Evolutionary conservation across 2,888 invertebrate species (phyloP).

Genomic region (Cheilosia grossa): DNA sequence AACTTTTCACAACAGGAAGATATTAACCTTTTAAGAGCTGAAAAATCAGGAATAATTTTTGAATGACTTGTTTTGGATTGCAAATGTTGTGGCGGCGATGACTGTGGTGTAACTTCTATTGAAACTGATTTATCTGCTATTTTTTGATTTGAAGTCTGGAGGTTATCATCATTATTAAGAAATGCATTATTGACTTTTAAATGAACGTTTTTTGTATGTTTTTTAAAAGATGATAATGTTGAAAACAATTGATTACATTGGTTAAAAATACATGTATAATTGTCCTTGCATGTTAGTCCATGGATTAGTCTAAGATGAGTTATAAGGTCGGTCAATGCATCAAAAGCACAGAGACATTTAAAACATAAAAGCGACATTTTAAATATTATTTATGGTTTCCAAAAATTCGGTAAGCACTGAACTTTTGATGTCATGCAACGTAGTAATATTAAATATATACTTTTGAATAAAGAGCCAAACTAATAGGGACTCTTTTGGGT

Average conservation of each 20-base stretch:
- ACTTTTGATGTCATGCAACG: background rate
- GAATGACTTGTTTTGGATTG: constrained; percentile 1
- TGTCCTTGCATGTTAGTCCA: constrained; percentile 17
- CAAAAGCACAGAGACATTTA: constrained; percentile 1
- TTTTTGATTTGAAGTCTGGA: background rate
- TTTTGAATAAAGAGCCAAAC: background rate
- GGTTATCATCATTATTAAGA: background rate
- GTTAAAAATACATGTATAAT: constrained; percentile 15
- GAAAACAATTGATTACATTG: constrained; percentile 29
- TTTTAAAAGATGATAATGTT: constrained; percentile 18
- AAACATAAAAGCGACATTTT: background rate
- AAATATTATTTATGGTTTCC: background rate
- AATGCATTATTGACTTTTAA: constrained; percentile 6
- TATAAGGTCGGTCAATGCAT: background rate
- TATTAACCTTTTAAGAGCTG: too few relatives aligned
- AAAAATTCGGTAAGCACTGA: constrained; percentile 7
- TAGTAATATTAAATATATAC: background rate
- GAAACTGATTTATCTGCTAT: background rate
- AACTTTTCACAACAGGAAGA: too few relatives aligned
- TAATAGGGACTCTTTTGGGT: constrained; percentile 1
- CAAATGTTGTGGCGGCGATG: background rate
- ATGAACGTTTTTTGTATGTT: too few relatives aligned
- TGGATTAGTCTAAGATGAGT: constrained; percentile 34
- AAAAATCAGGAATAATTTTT: too few relatives aligned
- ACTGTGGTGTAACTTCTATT: background rate